phyloP scores from a whole-genome alignment of 2,888 invertebrate species.

The Cantharis rufa region DNA sequence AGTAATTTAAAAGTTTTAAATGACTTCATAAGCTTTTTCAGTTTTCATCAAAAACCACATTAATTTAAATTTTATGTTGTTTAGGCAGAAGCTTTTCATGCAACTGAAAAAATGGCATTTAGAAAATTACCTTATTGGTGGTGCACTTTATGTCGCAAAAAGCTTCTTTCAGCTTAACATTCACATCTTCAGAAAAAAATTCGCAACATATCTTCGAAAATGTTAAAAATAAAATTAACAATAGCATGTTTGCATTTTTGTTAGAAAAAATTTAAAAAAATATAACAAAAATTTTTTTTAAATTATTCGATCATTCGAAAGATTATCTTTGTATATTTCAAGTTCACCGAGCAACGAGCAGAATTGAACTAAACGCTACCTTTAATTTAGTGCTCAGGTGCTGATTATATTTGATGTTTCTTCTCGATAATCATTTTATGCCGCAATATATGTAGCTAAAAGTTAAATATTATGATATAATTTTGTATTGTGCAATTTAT shows the following conservation, averaged over 20 bases:
- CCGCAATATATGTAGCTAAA: not conserved
- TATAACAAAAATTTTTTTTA: not conserved
- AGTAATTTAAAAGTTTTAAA: not conserved
- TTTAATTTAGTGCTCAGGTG: not conserved
- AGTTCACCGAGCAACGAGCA: not conserved
- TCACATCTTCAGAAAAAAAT: not conserved
- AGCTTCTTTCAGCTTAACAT: not conserved
- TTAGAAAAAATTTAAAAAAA: not conserved
- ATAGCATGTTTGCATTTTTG: not conserved
- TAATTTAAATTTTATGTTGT: too few species aligned
- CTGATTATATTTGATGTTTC: not conserved
- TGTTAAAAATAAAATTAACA: not conserved
- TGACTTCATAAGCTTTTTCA: not conserved
- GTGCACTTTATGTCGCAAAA: not conserved
- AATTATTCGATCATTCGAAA: not conserved
- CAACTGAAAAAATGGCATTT: not conserved
- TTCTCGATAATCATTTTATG: not conserved
- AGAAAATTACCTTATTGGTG: not conserved
- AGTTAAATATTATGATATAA: not conserved
- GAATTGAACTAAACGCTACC: not conserved
- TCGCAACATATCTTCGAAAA: not conserved
- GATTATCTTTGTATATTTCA: not conserved
- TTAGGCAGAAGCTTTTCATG: not conserved
- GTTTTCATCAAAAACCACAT: not conserved
- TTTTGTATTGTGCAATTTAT: not conserved